phyloP scores from a whole-genome alignment of 2,888 invertebrate genomes.

The Agriopis aurantiaria region DNA sequence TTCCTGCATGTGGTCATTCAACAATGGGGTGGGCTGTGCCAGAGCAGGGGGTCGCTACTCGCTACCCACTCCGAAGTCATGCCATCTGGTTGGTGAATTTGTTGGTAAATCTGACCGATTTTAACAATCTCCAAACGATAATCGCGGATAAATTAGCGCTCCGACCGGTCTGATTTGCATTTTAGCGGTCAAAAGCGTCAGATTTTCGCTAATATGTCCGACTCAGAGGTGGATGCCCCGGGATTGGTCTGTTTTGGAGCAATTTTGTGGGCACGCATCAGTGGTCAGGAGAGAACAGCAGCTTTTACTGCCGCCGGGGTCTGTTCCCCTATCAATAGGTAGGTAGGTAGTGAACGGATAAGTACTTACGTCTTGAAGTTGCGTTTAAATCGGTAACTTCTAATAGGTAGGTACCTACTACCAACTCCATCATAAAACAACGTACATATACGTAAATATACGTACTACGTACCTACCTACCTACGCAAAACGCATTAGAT shows the following conservation, averaged over 20 bases:
- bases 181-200: constrained; percentile 26
- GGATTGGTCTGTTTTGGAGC: constrained; percentile 17
- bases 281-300: constrained; percentile 1
- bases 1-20: not conserved
- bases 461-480: too few relatives aligned
- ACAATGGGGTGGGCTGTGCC: not conserved
- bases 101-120: constrained; percentile 13
- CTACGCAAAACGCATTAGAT: too few relatives aligned
- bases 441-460: too few relatives aligned
- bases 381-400: too few relatives aligned
- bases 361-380: not conserved
- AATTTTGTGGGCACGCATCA: constrained; percentile 26
- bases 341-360: not conserved
- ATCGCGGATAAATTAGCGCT: constrained; percentile 11
- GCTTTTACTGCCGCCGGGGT: not conserved
- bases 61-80: not conserved
- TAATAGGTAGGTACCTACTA: too few relatives aligned
- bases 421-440: too few relatives aligned
- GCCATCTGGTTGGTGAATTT: not conserved
- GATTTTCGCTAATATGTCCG: constrained; percentile 22
- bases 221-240: constrained; percentile 29
- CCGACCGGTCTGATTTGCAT: constrained; percentile 37
- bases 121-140: constrained; percentile 15
- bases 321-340: not conserved
- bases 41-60: not conserved